phyloP scores from a whole-genome alignment of 1,140 invertebrate species.

The Drosophila tsacasi region DNA sequence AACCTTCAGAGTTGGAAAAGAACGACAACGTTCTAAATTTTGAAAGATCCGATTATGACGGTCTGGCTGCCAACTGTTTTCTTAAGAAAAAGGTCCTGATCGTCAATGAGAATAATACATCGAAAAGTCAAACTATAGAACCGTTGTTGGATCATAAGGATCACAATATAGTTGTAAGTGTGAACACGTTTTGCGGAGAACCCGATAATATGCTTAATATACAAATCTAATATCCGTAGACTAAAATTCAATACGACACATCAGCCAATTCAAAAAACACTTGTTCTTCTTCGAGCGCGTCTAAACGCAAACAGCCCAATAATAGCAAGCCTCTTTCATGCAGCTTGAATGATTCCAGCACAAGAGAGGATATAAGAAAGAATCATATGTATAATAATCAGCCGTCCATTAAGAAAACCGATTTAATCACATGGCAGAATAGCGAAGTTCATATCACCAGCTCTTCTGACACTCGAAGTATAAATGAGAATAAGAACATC shows the following conservation, averaged over 20 bases:
- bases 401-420: conserved; percentile 66
- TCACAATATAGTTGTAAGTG: conserved; percentile 64
- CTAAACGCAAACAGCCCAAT: conserved; percentile 69
- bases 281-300: conserved; percentile 56
- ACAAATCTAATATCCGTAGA: conserved; percentile 63
- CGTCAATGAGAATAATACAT: conserved; percentile 70
- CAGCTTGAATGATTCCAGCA: conserved; percentile 62
- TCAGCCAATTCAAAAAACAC: conserved; percentile 72
- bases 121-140: conserved; percentile 62
- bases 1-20: conserved; percentile 47
- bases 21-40: conserved; percentile 61
- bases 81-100: conserved; percentile 68
- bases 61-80: conserved; percentile 51
- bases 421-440: conserved; percentile 67
- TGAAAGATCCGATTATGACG: conserved; percentile 50
- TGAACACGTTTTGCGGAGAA: conserved; percentile 23
- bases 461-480: conserved; percentile 62
- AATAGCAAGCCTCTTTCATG: conserved; percentile 58
- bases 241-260: conserved; percentile 75
- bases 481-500: conserved; percentile 68
- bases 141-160: conserved; percentile 59
- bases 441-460: conserved; percentile 60
- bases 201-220: conserved; percentile 47
- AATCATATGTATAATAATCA: conserved; percentile 72
- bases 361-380: conserved; percentile 72